Conservation (phyloP, 2,797 vertebrate species). For the Argya squamiceps region DNA sequence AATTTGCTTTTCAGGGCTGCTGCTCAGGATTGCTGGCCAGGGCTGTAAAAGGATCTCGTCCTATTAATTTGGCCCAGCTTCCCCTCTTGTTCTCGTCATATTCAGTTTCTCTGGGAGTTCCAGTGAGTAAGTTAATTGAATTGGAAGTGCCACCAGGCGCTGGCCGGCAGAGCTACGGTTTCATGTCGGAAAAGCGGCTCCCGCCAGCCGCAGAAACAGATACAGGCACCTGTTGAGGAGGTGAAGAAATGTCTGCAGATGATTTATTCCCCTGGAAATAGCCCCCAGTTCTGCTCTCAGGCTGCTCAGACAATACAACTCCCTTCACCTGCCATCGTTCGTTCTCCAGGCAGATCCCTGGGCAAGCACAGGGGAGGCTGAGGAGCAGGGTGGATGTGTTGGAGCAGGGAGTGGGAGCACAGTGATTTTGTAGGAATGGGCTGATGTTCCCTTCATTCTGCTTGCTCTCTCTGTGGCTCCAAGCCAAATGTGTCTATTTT, state of each 20-base stretch:
- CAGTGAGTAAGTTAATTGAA: conserved; percentile 73
- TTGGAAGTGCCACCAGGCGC: conserved; percentile 57
- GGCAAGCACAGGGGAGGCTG: background rate
- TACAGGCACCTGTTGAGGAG: conserved; percentile 53
- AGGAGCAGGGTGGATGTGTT: rapidly evolving
- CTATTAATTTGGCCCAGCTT: conserved; percentile 74
- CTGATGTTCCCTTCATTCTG: background rate
- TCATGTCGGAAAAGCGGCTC: conserved; percentile 47
- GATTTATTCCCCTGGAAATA: conserved; percentile 7
- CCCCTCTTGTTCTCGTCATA: conserved; percentile 72
- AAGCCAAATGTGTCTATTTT: background rate
- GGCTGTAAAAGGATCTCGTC: conserved; percentile 75
- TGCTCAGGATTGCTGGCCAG: conserved; percentile 67
- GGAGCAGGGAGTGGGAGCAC: background rate
- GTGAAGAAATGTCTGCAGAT: conserved; percentile 36
- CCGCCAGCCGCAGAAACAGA: conserved; percentile 45
- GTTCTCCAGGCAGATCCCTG: background rate
- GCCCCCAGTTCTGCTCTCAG: background rate
- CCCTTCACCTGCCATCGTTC: background rate
- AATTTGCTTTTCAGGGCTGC: conserved; percentile 81
- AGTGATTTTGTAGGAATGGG: background rate
- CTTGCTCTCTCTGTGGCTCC: background rate
- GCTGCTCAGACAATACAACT: background rate
- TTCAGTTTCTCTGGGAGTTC: conserved; percentile 72
- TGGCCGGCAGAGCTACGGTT: conserved; percentile 32